Percentiles rank a stretch among this genome's conserved stretches.
Conservation (phyloP, 2,888 invertebrate genomes). For the Ornithoptera priamus region DNA sequence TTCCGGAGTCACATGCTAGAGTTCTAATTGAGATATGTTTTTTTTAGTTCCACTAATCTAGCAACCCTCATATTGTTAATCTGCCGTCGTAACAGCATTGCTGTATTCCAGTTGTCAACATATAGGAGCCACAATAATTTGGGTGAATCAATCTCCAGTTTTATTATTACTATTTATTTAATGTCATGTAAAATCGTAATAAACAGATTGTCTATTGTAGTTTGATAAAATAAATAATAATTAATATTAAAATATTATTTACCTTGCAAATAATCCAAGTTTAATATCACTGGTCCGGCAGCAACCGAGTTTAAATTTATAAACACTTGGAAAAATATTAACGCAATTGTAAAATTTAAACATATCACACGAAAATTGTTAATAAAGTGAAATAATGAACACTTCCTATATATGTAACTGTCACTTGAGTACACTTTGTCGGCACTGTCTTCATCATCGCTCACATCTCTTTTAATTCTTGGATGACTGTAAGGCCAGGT, state of each 20-base stretch:
- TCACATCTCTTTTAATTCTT: slow-evolving; percentile 25
- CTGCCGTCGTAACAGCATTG: too few relatives aligned
- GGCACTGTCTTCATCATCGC: slow-evolving; percentile 34
- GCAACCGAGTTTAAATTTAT: slow-evolving; percentile 53
- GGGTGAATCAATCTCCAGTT: too few relatives aligned
- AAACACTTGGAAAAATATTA: slow-evolving; percentile 59
- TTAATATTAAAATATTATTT: slow-evolving; percentile 35
- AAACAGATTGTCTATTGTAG: background rate
- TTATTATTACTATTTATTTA: too few relatives aligned
- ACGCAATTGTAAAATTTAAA: slow-evolving; percentile 57
- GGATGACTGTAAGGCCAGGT: slow-evolving; percentile 60
- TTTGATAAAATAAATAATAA: background rate
- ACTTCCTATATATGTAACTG: slow-evolving; percentile 44
- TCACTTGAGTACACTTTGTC: slow-evolving; percentile 41
- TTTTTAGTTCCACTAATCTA: too few relatives aligned
- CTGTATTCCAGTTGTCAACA: too few relatives aligned
- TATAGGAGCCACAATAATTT: too few relatives aligned
- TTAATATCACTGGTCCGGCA: slow-evolving; percentile 67
- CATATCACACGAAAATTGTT: slow-evolving; percentile 54
- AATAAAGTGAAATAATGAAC: slow-evolving; percentile 44
- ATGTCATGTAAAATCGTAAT: background rate
- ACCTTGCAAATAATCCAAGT: slow-evolving; percentile 74
- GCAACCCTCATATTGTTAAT: too few relatives aligned
- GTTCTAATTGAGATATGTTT: too few relatives aligned
- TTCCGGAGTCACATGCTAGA: too few relatives aligned